Evolutionary conservation across 2,113 vertebrate genomes (phyloP).

Genomic region (Formicarius rufipectus): DNA sequence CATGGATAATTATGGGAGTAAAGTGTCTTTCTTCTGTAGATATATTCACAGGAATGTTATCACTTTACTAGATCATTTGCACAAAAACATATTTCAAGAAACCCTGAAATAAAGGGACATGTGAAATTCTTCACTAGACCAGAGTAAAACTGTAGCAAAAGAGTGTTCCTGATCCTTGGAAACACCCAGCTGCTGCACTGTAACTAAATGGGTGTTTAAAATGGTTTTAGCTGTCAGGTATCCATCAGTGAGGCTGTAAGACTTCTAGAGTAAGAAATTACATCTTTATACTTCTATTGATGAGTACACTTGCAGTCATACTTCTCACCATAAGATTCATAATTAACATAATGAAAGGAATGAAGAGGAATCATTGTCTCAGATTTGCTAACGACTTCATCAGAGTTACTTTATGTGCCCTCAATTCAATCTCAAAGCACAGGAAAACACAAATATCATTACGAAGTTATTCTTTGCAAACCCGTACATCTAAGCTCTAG

Average conservation of each 20-base stretch:
- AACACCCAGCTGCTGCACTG: background rate
- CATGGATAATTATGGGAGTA: background rate
- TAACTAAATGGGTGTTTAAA: background rate
- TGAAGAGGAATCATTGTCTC: background rate
- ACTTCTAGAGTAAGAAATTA: background rate
- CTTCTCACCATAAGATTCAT: background rate
- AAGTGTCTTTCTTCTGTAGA: background rate
- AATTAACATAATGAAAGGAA: background rate
- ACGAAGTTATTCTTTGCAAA: background rate
- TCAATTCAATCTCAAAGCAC: background rate
- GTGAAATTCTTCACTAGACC: background rate
- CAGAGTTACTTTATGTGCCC: background rate
- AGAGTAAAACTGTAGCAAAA: background rate
- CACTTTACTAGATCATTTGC: background rate
- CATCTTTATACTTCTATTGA: background rate
- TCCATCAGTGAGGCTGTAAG: background rate
- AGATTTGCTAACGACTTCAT: background rate
- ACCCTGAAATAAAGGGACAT: background rate
- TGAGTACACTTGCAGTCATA: background rate
- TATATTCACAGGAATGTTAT: background rate
- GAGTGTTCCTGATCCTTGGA: background rate
- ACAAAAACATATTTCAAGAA: background rate
- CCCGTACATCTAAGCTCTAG: background rate
- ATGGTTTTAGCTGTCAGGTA: background rate
- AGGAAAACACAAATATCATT: background rate